Conservation (phyloP, 2,888 invertebrate genomes). For the Hipparchia semele region DNA sequence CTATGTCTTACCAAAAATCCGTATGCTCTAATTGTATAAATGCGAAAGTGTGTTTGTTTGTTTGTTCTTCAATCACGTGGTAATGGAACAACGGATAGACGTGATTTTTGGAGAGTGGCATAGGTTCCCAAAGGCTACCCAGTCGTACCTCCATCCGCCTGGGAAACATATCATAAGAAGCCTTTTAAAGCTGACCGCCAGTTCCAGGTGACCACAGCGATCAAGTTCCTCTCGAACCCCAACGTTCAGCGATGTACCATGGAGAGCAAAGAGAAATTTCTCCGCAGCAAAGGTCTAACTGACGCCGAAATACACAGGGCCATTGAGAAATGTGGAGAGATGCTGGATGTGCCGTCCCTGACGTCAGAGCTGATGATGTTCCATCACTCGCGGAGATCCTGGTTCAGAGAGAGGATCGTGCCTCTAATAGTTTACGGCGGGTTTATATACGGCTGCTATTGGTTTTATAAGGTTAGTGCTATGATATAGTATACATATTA, state of each 20-base stretch:
- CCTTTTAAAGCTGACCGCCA: conserved; percentile 21
- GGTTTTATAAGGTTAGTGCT: conserved; percentile 89
- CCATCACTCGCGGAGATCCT: conserved; percentile 62
- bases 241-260: conserved; percentile 90
- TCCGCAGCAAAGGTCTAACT: conserved; percentile 89
- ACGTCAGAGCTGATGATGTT: conserved; percentile 73
- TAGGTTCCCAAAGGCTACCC: too few species aligned
- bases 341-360: conserved; percentile 65
- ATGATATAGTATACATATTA: too few species aligned
- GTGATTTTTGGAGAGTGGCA: too few species aligned
- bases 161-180: neutral
- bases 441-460: conserved; percentile 89
- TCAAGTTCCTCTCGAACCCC: conserved; percentile 94
- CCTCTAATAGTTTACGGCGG: conserved; percentile 90
- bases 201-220: conserved; percentile 90
- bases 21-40: too few species aligned
- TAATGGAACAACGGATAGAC: too few species aligned
- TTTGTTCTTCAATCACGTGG: too few species aligned
- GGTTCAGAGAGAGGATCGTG: conserved; percentile 87
- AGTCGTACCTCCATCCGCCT: too few species aligned
- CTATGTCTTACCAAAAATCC: too few species aligned
- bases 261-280: conserved; percentile 90
- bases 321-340: conserved; percentile 85
- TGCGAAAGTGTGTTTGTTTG: too few species aligned
- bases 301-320: conserved; percentile 89